Conservation (phyloP, 2,888 invertebrate species). For the Tiliacea aurago region DNA sequence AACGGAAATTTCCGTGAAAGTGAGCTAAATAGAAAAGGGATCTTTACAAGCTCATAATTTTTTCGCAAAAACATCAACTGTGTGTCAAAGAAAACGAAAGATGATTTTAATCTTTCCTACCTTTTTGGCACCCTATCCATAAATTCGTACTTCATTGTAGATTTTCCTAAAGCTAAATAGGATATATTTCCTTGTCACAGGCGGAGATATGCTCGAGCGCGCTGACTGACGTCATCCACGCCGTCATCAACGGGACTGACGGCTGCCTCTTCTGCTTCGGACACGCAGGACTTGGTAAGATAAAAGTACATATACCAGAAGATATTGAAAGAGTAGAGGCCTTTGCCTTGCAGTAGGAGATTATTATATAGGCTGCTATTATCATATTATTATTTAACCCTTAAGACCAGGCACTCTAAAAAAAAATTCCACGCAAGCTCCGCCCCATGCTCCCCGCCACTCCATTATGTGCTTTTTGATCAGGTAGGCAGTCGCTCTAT, state of each 20-base stretch:
- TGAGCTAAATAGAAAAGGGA: not conserved
- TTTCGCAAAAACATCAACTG: not conserved
- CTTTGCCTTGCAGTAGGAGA: too few species aligned
- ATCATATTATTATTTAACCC: too few species aligned
- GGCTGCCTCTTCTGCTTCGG: slow-evolving; percentile 97
- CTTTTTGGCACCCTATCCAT: too few species aligned
- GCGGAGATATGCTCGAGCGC: slow-evolving; percentile 97
- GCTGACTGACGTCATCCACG: slow-evolving; percentile 98
- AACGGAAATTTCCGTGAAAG: not conserved
- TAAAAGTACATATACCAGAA: not conserved
- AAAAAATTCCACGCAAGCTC: too few species aligned
- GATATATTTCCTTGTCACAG: slow-evolving; percentile 90
- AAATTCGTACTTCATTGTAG: not conserved
- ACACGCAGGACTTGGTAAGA: slow-evolving; percentile 95
- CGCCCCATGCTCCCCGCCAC: too few species aligned
- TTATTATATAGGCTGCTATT: too few species aligned
- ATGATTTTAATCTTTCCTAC: not conserved
- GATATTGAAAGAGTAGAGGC: not conserved
- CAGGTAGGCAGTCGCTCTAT: too few species aligned
- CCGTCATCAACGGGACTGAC: slow-evolving; percentile 98
- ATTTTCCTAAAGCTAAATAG: not conserved
- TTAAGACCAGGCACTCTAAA: too few species aligned
- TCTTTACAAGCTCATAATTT: too few species aligned
- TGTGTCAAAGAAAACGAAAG: not conserved
- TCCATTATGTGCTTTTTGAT: too few species aligned